These are phyloP conservation scores for Ailuropoda melanoleuca DNA, from an alignment of 2,113 vertebrate species.

Conservation along the genomic window DNA sequence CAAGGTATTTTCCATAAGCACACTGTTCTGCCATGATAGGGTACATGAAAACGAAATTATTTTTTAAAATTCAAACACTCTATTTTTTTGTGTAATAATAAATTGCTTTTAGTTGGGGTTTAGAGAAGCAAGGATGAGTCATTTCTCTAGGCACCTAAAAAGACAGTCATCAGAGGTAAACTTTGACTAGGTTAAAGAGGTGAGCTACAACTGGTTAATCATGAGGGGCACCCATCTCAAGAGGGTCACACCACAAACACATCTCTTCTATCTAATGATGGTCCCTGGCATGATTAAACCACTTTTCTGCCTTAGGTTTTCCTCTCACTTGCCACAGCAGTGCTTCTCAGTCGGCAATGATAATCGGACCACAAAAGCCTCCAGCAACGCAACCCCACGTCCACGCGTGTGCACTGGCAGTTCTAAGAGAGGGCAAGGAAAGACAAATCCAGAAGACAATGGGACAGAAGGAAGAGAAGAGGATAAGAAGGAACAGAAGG, in stretches of 20 bases:
- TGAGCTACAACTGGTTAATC: constrained; percentile 16
- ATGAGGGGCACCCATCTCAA: background rate
- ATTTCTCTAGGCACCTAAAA: constrained; percentile 55
- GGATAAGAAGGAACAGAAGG: background rate
- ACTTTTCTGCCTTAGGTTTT: background rate
- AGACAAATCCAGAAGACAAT: background rate
- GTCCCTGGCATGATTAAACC: background rate
- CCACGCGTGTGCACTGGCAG: background rate
- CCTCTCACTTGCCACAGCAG: background rate
- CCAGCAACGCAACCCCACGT: accelerated
- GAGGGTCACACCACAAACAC: background rate
- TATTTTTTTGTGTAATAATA: constrained; percentile 68
- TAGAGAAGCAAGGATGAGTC: constrained; percentile 66
- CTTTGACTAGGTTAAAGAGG: constrained; percentile 39
- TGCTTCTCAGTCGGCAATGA: background rate
- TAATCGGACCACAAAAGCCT: background rate
- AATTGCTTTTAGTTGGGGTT: constrained; percentile 66
- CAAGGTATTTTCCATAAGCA: background rate
- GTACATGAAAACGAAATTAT: constrained; percentile 43
- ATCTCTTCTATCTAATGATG: background rate
- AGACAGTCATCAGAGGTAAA: constrained; percentile 22
- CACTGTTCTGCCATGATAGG: background rate
- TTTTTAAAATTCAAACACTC: constrained; percentile 65
- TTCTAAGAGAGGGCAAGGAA: background rate
- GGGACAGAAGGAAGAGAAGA: background rate